Conservation (phyloP, 37 sponge, comb jelly and placozoan species). For the Bolinopsis microptera region DNA sequence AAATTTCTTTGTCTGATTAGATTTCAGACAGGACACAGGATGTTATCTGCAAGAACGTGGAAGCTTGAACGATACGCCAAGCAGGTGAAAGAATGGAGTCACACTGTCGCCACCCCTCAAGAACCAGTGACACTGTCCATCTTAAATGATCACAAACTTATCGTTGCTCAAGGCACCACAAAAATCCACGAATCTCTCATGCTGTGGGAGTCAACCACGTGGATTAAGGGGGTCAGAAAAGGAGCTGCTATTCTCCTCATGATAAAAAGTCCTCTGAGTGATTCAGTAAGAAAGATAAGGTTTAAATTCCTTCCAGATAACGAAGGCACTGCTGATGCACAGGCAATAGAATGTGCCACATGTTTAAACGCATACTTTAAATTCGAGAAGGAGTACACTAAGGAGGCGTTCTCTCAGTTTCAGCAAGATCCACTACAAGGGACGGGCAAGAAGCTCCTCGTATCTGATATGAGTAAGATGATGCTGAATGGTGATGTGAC, state of each 20-base stretch:
- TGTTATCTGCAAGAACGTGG: slow-evolving; percentile 40
- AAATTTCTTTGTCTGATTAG: too few species aligned
- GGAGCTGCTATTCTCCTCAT: slow-evolving; percentile 87
- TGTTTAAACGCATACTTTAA: slow-evolving; percentile 1
- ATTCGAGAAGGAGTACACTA: slow-evolving; percentile 65
- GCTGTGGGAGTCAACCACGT: slow-evolving; percentile 76
- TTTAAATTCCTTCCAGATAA: slow-evolving; percentile 38
- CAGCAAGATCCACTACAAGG: neutral
- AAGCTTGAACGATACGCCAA: slow-evolving; percentile 50
- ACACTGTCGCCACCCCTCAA: neutral
- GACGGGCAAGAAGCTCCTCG: neutral
- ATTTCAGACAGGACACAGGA: too few species aligned
- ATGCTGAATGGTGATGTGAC: slow-evolving; percentile 2
- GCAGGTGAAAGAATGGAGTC: slow-evolving; percentile 6
- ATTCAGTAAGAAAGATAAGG: slow-evolving; percentile 17
- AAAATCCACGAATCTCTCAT: slow-evolving; percentile 85
- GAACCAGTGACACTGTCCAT: slow-evolving; percentile 31
- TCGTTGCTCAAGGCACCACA: slow-evolving; percentile 34
- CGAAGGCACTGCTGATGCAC: neutral
- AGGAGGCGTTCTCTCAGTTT: slow-evolving; percentile 54
- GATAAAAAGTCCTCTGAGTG: slow-evolving; percentile 65
- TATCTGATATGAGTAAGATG: slow-evolving; percentile 23
- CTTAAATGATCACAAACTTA: slow-evolving; percentile 40
- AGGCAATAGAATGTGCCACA: slow-evolving; percentile 15
- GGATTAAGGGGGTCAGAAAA: slow-evolving; percentile 77